Conservation (phyloP, 2,113 vertebrate species). For the Brachyhypopomus occidentalis region DNA sequence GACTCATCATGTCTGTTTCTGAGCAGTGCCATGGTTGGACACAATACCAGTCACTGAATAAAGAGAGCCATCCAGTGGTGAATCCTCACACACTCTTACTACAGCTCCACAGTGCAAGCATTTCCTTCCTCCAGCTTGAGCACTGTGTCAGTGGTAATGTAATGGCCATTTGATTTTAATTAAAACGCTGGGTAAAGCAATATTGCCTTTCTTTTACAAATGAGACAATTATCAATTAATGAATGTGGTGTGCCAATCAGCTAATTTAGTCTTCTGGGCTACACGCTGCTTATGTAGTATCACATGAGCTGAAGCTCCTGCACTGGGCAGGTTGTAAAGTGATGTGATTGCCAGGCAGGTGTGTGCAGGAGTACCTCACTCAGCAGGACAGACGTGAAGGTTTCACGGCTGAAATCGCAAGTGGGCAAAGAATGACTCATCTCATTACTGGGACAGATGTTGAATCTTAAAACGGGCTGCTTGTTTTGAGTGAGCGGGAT, state of each 20-base stretch:
- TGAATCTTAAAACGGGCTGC: constrained; percentile 2
- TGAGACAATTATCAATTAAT: too few relatives aligned
- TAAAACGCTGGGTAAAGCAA: too few relatives aligned
- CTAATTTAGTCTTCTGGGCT: too few relatives aligned
- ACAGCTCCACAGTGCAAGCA: neutral
- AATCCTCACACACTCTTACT: neutral
- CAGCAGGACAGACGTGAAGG: neutral
- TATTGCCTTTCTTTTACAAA: too few relatives aligned
- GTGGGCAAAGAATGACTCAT: constrained; percentile 19
- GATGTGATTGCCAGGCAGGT: neutral
- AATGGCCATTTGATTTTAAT: neutral
- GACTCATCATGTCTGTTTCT: neutral
- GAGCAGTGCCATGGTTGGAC: neutral
- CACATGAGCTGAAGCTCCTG: neutral
- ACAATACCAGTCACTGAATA: neutral
- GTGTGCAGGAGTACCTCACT: neutral
- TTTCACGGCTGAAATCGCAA: neutral
- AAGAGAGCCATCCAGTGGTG: constrained; percentile 4
- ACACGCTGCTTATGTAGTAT: neutral
- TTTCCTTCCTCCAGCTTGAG: neutral
- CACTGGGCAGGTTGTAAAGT: neutral
- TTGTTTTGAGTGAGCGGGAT: neutral
- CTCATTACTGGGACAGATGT: constrained; percentile 14
- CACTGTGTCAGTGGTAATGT: neutral
- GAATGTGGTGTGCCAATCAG: too few relatives aligned